phyloP scores from a whole-genome alignment of 2,797 vertebrate genomes.

The Gymnothorax reevesii region DNA sequence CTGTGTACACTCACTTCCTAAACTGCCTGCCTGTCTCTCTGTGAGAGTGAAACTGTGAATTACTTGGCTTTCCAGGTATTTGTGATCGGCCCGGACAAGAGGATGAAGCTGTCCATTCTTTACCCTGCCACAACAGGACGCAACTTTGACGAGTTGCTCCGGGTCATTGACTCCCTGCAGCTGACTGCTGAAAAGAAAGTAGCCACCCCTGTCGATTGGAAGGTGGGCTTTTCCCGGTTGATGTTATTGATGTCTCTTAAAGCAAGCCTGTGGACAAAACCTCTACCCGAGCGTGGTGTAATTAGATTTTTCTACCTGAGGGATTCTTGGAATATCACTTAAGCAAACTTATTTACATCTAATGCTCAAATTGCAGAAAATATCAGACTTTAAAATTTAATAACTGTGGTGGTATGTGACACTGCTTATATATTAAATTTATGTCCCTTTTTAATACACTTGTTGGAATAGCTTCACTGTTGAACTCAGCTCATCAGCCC shows the following conservation, averaged over 20 bases:
- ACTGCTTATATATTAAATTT: not conserved
- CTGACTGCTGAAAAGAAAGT: slow-evolving; percentile 88
- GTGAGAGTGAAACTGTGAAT: not conserved
- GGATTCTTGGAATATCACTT: too few relatives aligned
- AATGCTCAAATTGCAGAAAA: not conserved
- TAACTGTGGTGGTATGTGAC: not conserved
- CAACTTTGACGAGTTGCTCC: slow-evolving; percentile 92
- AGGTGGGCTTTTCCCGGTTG: slow-evolving; percentile 72
- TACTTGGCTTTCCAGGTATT: slow-evolving; percentile 78
- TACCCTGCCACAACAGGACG: slow-evolving; percentile 96
- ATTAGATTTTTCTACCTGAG: too few relatives aligned
- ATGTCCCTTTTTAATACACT: too few relatives aligned
- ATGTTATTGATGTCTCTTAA: not conserved
- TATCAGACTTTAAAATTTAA: not conserved
- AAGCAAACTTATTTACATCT: not conserved
- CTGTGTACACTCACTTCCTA: not conserved
- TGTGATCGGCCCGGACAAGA: slow-evolving; percentile 93
- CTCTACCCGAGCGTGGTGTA: too few relatives aligned
- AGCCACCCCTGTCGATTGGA: slow-evolving; percentile 95
- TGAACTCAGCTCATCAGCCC: too few relatives aligned
- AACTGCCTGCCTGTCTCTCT: not conserved
- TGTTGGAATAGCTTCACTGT: too few relatives aligned
- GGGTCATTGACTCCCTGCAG: slow-evolving; percentile 92
- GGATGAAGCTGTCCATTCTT: slow-evolving; percentile 93
- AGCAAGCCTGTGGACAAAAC: too few relatives aligned